Conservation (phyloP, 2,797 vertebrate genomes). For the Petrocephalus sullivani region DNA sequence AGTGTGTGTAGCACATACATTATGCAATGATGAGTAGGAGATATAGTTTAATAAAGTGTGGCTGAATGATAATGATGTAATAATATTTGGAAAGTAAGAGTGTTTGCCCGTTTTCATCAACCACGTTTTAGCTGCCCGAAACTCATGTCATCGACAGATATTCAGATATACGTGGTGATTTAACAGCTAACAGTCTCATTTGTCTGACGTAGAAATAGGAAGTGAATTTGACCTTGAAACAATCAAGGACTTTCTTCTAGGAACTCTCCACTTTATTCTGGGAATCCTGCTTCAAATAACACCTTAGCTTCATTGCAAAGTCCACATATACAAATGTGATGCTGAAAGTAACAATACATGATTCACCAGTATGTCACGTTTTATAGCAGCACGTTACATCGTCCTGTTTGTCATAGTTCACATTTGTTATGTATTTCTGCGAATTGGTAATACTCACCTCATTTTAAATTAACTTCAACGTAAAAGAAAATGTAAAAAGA, state of each 20-base stretch:
- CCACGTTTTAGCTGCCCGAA: background rate
- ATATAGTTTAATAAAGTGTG: background rate
- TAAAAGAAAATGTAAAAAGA: background rate
- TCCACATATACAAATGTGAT: background rate
- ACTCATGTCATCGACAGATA: background rate
- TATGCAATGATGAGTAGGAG: background rate
- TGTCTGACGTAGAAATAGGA: background rate
- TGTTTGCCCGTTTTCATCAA: background rate
- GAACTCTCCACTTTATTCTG: background rate
- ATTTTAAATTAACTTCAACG: background rate
- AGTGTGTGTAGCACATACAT: background rate
- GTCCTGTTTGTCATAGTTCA: background rate
- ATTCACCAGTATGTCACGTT: background rate
- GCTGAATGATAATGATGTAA: background rate
- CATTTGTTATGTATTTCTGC: background rate
- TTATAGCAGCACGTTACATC: background rate
- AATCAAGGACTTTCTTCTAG: background rate
- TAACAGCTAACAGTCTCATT: background rate
- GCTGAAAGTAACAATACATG: background rate
- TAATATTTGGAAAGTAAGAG: background rate
- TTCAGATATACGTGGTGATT: background rate
- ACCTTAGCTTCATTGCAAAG: background rate
- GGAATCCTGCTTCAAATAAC: background rate
- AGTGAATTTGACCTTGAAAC: background rate
- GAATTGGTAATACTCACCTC: background rate